Evolutionary conservation across 1,140 invertebrate species (phyloP).

Genomic region (Ips typographus): DNA sequence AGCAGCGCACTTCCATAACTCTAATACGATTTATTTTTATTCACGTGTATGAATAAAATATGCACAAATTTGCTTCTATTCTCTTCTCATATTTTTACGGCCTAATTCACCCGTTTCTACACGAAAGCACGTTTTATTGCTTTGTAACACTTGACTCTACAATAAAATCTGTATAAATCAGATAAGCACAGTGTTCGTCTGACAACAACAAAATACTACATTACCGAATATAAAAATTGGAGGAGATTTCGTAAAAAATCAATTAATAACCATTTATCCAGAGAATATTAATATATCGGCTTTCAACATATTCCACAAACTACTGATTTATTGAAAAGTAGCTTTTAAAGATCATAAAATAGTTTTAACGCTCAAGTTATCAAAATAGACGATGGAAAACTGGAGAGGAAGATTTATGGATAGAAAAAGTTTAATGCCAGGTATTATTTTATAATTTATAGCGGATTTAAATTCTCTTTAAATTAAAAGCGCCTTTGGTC

Average conservation of each 20-base stretch:
- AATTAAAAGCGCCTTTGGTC: constrained; percentile 23
- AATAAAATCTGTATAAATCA: constrained; percentile 17
- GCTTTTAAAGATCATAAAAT: constrained; percentile 8
- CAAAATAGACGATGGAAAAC: constrained; percentile 10
- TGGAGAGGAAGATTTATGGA: constrained; percentile 9
- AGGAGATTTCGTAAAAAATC: no score
- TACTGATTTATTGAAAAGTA: no score
- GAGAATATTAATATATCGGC: no score
- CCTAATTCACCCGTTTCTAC: constrained; percentile 10
- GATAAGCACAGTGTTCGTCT: neutral
- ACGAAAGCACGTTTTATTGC: constrained; percentile 15
- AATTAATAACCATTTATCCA: no score
- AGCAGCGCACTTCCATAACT: no score
- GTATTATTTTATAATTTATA: constrained; percentile 28
- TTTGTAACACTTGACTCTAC: constrained; percentile 5
- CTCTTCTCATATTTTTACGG: neutral
- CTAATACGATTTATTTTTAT: no score
- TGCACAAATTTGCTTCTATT: no score
- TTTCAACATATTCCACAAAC: no score
- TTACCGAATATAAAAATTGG: no score
- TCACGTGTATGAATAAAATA: no score
- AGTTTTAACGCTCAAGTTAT: constrained; percentile 14
- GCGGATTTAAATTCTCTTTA: constrained; percentile 20
- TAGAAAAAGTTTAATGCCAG: constrained; percentile 19
- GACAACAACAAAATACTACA: no score